Conservation (phyloP, 2,888 invertebrate species). For the Drosophila pegasa region DNA sequence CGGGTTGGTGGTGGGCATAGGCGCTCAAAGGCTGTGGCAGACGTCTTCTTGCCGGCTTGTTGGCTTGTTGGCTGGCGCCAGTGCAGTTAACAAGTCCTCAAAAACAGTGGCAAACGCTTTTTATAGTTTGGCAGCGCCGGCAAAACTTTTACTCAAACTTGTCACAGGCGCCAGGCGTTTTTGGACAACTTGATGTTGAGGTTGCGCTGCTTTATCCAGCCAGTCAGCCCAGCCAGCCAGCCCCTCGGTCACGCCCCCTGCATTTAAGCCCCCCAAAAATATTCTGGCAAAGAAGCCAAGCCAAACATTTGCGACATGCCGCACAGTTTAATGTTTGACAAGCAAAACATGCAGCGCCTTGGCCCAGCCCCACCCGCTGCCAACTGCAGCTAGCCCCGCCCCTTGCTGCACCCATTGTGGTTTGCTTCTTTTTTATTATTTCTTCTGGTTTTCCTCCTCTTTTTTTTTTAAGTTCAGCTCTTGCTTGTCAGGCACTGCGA, state of each 20-base stretch:
- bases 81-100: constrained; percentile 56
- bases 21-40: constrained; percentile 33
- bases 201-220: constrained; percentile 21
- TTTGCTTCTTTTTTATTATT: constrained; percentile 17
- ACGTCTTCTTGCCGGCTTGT: constrained; percentile 13
- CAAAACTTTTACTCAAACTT: constrained; percentile 67
- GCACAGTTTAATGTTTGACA: constrained; percentile 77
- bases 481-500: constrained; percentile 68
- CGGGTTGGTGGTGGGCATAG: not conserved
- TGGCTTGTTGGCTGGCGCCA: constrained; percentile 27
- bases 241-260: constrained; percentile 32
- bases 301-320: constrained; percentile 60
- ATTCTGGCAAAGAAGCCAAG: constrained; percentile 42
- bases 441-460: constrained; percentile 23
- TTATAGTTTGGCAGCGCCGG: constrained; percentile 40
- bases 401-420: constrained; percentile 9
- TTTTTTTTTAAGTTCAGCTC: constrained; percentile 61
- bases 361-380: constrained; percentile 9
- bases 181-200: constrained; percentile 63
- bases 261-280: constrained; percentile 55
- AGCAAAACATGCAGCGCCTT: constrained; percentile 58
- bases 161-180: constrained; percentile 63
- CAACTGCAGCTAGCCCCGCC: constrained; percentile 28
- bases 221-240: not conserved
- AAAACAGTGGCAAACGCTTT: constrained; percentile 49